These are phyloP conservation scores for Trichogramma pretiosum DNA, from an alignment of 1,140 invertebrate genomes.

Conservation along the genomic window DNA sequence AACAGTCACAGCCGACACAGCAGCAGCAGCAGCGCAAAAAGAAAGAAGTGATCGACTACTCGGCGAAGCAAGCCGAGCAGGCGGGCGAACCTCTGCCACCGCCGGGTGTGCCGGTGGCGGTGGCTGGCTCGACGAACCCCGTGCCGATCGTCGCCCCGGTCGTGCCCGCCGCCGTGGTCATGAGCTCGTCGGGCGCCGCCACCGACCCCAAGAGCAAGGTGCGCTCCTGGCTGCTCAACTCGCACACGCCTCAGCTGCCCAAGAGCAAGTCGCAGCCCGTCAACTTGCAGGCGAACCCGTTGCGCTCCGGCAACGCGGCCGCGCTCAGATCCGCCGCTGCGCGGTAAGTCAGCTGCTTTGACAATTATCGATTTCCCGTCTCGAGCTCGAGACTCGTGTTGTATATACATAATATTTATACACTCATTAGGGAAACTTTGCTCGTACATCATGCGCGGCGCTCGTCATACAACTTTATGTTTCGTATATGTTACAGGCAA, in stretches of 20 bases:
- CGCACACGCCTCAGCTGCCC: conserved; percentile 44
- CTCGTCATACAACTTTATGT: too few relatives aligned
- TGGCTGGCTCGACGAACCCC: conserved; percentile 31
- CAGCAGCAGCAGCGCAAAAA: conserved; percentile 37
- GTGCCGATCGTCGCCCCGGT: conserved; percentile 7
- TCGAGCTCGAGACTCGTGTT: too few relatives aligned
- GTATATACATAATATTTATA: too few relatives aligned
- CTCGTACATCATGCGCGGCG: too few relatives aligned
- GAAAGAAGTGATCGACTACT: conserved; percentile 74
- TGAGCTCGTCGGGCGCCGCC: conserved; percentile 4
- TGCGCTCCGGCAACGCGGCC: too few relatives aligned
- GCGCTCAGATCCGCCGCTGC: too few relatives aligned
- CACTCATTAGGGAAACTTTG: too few relatives aligned
- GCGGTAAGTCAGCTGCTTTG: too few relatives aligned
- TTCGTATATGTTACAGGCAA: conserved; percentile 17
- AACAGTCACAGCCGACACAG: conserved; percentile 5
- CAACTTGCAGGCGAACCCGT: conserved; percentile 45
- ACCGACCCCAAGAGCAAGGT: conserved; percentile 71
- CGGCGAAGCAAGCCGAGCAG: conserved; percentile 47
- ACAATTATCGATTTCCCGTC: too few relatives aligned
- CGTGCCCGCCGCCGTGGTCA: conserved; percentile 8
- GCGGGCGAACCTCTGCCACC: conserved; percentile 10
- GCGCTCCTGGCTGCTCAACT: conserved; percentile 72
- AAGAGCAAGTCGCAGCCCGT: conserved; percentile 67
- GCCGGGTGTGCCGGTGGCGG: neutral